Conservation (phyloP, 2,797 vertebrate genomes). For the Picus viridis region DNA sequence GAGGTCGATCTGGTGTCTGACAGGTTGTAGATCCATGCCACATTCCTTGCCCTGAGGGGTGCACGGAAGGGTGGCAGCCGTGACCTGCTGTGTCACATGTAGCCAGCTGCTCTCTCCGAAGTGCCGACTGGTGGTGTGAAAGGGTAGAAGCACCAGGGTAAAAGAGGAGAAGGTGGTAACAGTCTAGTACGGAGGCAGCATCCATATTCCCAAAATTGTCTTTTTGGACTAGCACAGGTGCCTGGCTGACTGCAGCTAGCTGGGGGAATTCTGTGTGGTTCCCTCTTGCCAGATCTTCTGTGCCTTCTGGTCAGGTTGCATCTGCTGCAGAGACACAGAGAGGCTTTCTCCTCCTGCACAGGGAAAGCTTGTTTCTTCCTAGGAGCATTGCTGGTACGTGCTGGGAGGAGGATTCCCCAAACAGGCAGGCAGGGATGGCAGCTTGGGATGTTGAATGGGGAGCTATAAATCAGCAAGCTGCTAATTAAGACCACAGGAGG, state of each 20-base stretch:
- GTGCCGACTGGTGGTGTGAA: not conserved
- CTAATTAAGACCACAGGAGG: conserved; percentile 1
- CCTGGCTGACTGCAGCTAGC: not conserved
- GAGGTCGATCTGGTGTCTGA: not conserved
- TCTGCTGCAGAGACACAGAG: conserved; percentile 24
- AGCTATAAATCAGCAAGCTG: conserved; percentile 17
- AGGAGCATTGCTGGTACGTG: conserved; percentile 1
- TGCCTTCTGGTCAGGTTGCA: not conserved
- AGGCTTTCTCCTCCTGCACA: not conserved
- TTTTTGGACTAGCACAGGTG: not conserved
- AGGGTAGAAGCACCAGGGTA: not conserved
- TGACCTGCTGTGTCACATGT: not conserved
- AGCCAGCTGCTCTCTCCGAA: not conserved
- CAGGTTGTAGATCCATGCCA: not conserved
- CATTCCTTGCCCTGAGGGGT: not conserved
- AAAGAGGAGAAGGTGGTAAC: not conserved
- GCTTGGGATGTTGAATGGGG: not conserved
- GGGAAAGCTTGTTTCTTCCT: conserved; percentile 28
- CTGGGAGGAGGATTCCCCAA: conserved; percentile 52
- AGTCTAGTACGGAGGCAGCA: not conserved
- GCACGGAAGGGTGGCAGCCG: not conserved
- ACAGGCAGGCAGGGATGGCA: conserved; percentile 7
- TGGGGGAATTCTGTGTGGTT: not conserved
- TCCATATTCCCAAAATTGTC: not conserved
- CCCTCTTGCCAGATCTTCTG: not conserved